A percentile compares a stretch with the other conserved stretches of the same genome.
phyloP scores from a whole-genome alignment of 2,113 vertebrate genomes.

The Stercorarius parasiticus region DNA sequence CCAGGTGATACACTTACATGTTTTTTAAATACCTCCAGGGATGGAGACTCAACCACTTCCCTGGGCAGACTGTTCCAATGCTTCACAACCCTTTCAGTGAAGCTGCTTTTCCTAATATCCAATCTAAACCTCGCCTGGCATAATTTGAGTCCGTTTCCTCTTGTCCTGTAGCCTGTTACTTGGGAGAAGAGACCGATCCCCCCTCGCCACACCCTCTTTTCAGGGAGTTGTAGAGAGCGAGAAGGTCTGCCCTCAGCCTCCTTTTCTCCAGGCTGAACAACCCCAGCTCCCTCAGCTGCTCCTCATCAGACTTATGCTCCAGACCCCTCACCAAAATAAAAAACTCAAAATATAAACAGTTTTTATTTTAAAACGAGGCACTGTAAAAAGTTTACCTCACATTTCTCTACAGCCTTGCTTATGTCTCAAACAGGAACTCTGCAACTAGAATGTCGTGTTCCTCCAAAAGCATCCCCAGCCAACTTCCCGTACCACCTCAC shows the following conservation, averaged over 20 bases:
- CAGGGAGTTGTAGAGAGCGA: not conserved
- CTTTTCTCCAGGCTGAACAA: not conserved
- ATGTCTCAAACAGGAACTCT: not conserved
- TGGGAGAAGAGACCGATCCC: not conserved
- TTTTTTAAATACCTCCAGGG: not conserved
- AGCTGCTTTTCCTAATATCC: not conserved
- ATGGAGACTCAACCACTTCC: not conserved
- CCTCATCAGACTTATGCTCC: not conserved
- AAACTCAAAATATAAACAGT: not conserved
- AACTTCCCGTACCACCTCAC: not conserved
- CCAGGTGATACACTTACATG: not conserved
- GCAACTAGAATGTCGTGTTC: accelerated
- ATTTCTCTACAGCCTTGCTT: not conserved
- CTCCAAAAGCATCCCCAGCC: not conserved
- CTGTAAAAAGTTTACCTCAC: not conserved
- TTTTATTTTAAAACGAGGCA: not conserved
- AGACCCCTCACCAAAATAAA: not conserved
- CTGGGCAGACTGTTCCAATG: not conserved
- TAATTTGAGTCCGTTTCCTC: not conserved
- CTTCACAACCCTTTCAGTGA: not conserved
- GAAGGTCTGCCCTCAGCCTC: not conserved
- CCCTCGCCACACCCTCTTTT: not conserved
- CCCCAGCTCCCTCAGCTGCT: not conserved
- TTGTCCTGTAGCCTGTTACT: not conserved
- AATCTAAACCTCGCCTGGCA: not conserved